phyloP scores from a whole-genome alignment of 2,797 vertebrate species.

The Peromyscus attwateri region DNA sequence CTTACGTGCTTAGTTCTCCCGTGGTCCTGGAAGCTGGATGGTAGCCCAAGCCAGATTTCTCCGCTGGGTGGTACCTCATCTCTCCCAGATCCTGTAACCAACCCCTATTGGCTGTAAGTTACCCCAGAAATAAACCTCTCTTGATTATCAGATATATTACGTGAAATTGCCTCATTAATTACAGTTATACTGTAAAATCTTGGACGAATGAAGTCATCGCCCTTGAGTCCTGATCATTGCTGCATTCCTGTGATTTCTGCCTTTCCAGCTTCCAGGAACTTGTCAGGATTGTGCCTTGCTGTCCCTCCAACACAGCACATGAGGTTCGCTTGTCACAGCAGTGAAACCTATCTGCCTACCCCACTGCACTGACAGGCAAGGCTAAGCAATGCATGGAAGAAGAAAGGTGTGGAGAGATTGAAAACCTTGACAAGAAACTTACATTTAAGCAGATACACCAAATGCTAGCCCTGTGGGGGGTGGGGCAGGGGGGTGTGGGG shows the following conservation, averaged over 20 bases:
- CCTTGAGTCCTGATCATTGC: background rate
- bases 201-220: background rate
- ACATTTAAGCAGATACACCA: background rate
- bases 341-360: background rate
- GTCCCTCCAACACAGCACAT: background rate
- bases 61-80: too few species aligned
- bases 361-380: rapidly evolving
- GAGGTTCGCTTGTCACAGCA: background rate
- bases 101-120: too few species aligned
- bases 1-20: too few species aligned
- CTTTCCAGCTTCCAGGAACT: background rate
- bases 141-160: too few species aligned
- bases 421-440: background rate
- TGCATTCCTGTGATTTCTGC: background rate
- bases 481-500: too few species aligned
- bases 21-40: too few species aligned
- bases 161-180: too few species aligned
- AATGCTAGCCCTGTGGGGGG: too few species aligned
- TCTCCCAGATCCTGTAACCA: too few species aligned
- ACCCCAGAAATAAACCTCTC: too few species aligned
- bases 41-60: too few species aligned
- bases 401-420: background rate
- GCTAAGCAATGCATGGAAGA: background rate
- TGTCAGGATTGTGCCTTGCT: background rate
- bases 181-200: background rate